Conservation (phyloP, 2,113 vertebrate genomes). For the Phyllostomus discolor region DNA sequence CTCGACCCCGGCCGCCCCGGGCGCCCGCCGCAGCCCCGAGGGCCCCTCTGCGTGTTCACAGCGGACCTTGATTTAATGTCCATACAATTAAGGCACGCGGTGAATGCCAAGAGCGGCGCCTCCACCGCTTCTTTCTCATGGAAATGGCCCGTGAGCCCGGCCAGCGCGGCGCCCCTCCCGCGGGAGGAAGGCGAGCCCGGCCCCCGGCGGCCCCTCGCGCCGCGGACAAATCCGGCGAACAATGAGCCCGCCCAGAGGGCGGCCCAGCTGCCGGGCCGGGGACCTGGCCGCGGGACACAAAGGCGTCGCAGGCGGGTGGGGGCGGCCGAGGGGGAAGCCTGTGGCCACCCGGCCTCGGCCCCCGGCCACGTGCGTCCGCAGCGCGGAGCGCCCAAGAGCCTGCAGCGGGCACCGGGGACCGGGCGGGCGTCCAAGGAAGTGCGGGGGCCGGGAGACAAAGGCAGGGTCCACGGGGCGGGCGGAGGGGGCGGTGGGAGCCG, state of each 20-base stretch:
- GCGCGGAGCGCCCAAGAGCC: neutral
- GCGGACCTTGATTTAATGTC: constrained; percentile 99
- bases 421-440: neutral
- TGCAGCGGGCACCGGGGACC: neutral
- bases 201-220: constrained; percentile 65
- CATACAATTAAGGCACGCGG: constrained; percentile 99
- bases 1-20: neutral
- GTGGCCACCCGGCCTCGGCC: neutral
- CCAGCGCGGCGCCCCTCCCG: constrained; percentile 75
- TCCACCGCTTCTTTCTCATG: constrained; percentile 81
- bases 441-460: constrained; percentile 50
- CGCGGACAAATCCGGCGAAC: constrained; percentile 73
- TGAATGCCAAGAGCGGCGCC: constrained; percentile 96
- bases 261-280: constrained; percentile 71
- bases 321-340: neutral
- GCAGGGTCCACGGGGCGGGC: neutral
- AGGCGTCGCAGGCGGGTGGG: constrained; percentile 67
- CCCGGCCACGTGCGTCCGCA: constrained; percentile 57
- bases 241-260: constrained; percentile 74
- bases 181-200: constrained; percentile 34
- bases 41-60: constrained; percentile 98
- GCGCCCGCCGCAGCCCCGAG: constrained; percentile 82
- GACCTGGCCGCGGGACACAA: constrained; percentile 74
- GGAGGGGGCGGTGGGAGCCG: neutral
- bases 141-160: constrained; percentile 75